Evolutionary conservation across 2,113 vertebrate species (phyloP).

Genomic region (Balaenoptera acutorostrata): DNA sequence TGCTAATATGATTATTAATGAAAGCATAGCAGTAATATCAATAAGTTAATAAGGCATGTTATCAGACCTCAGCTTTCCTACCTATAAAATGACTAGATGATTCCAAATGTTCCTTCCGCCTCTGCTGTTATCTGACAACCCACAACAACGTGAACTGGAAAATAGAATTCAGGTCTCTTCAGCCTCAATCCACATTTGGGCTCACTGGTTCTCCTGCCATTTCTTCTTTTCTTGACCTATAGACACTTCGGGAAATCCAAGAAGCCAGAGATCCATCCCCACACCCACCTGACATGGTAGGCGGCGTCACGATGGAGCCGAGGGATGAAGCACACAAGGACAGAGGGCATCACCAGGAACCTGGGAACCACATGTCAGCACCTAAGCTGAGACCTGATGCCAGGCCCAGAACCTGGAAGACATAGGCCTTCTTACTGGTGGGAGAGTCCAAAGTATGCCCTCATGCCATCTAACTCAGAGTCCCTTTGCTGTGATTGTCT

Average conservation of each 20-base stretch:
- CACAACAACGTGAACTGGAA: background rate
- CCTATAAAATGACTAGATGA: background rate
- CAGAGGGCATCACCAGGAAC: background rate
- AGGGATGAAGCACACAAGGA: background rate
- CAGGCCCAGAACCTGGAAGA: background rate
- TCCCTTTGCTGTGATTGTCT: background rate
- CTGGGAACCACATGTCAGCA: background rate
- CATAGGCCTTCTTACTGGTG: background rate
- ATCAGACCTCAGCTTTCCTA: background rate
- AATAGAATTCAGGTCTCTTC: background rate
- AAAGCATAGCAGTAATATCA: background rate
- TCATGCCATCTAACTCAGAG: background rate
- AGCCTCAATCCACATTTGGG: background rate
- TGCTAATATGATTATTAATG: background rate
- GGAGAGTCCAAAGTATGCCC: background rate
- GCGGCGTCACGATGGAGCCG: rapidly evolving
- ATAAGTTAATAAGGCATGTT: background rate
- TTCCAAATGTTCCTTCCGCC: background rate
- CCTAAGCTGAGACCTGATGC: background rate
- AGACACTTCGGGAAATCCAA: background rate
- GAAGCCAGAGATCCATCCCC: background rate
- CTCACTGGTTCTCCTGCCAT: background rate
- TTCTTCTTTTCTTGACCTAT: background rate
- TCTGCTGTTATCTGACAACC: background rate
- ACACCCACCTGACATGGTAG: rapidly evolving